Evolutionary conservation across 2,797 vertebrate genomes (phyloP).

Genomic region (Percopsis omiscomaycus): DNA sequence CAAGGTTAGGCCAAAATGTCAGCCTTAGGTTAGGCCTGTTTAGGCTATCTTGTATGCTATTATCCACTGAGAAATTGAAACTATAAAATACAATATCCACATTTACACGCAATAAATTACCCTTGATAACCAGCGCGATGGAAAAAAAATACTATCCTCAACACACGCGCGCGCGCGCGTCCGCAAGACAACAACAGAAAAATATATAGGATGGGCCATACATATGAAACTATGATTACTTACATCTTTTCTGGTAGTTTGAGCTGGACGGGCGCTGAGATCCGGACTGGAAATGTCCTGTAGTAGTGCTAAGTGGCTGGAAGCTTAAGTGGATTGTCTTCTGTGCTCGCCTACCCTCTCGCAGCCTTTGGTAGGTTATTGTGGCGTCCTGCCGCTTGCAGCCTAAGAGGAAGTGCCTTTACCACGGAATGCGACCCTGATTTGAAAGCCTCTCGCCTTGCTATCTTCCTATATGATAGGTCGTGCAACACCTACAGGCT

Average conservation of each 20-base stretch:
- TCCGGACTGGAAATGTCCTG: conserved; percentile 57
- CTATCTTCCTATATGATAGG: conserved; percentile 27
- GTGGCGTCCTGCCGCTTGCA: conserved; percentile 65
- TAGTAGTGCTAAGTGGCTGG: conserved; percentile 61
- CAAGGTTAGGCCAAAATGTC: conserved; percentile 57
- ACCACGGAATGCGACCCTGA: conserved; percentile 29
- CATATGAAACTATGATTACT: conserved; percentile 42
- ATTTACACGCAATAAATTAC: conserved; percentile 4
- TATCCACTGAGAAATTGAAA: too few species aligned
- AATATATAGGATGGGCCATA: background rate
- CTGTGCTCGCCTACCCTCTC: conserved; percentile 71
- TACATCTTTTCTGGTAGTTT: conserved; percentile 65
- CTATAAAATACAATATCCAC: background rate
- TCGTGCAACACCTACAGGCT: conserved; percentile 60
- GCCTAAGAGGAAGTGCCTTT: conserved; percentile 54
- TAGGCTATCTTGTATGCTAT: background rate
- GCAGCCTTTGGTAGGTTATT: conserved; percentile 63
- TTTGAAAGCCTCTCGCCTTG: conserved; percentile 8
- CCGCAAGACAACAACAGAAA: background rate
- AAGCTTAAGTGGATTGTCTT: conserved; percentile 68
- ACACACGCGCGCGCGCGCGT: too few species aligned
- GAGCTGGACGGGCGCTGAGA: conserved; percentile 57
- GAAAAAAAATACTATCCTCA: background rate
- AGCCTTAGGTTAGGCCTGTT: conserved; percentile 21
- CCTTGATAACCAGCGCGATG: background rate